Evolutionary conservation across 1,140 invertebrate species (phyloP), one percentile per base, ranked within the genome.

Genomic region (Drosophila kurseongensis): DNA sequence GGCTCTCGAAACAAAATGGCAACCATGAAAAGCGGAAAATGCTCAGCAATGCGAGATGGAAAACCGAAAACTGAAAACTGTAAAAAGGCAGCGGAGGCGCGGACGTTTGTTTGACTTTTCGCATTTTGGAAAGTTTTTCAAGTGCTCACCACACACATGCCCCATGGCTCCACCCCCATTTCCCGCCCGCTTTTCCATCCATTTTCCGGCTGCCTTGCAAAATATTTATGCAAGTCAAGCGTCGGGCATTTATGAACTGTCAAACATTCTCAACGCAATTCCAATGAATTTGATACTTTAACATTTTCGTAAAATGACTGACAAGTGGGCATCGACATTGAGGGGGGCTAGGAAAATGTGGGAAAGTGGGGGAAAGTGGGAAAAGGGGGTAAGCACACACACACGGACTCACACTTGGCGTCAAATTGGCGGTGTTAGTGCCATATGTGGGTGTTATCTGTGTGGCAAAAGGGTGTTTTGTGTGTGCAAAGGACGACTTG

Each of bases 151-250:
- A 63, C 73, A 84, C 50, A 84, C 50, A 60, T 65, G 54, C 59
- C 48, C 61, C 36, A 29, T 38, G 38, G n/a, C 35, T 38, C 32
- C 13, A 4, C 38, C 13, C 12, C 1, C 47, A 29, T 18, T 48
- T 48, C 29, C 4, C 23, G 5, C 9, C 8, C 40, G 13, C n/a
- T 13, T 35, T 52, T 47, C 14, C 54, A 56, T 44, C 29, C 18
- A n/a, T 44, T 68, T 69, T 69, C 67, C 42, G 42, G 73, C 75
- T 79, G 79, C 72, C 71, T 78, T 77, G 58, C 76, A 84, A 89
- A 91, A 91, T 91, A 91, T 91, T 91, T 91, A 91, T 91, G 88
- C 88, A 91, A 91, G 88, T 91, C 88, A 91, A 91, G 88, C 80
- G 68, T 67, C 80, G 83, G 86, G 89, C 88, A 86, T 91, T 89